Conservation (phyloP, 2,113 vertebrate genomes). For the Syrrhaptes paradoxus region DNA sequence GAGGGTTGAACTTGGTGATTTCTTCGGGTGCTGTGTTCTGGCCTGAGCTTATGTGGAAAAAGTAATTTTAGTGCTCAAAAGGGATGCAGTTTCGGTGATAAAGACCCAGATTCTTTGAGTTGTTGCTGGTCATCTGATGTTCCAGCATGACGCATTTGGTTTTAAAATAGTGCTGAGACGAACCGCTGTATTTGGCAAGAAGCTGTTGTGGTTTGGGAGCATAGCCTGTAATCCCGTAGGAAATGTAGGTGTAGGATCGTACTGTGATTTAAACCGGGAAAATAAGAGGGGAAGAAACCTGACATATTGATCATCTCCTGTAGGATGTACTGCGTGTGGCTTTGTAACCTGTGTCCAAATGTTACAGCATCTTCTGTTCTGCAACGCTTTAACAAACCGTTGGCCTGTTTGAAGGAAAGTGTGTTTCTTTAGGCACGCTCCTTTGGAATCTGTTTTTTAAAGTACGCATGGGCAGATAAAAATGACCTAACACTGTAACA, state of each 20-base stretch:
- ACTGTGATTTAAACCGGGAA: constrained; percentile 53
- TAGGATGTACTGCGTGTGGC: constrained; percentile 27
- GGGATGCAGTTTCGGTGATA: background rate
- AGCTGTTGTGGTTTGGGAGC: background rate
- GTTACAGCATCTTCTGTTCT: background rate
- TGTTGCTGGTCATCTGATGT: background rate
- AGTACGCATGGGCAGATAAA: rapidly evolving
- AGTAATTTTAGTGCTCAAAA: background rate
- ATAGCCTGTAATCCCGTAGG: background rate
- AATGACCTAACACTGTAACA: background rate
- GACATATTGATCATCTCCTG: constrained; percentile 32
- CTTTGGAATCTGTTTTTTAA: background rate
- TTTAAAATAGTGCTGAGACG: background rate
- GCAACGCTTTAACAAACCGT: background rate
- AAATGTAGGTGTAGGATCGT: background rate
- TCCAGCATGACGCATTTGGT: background rate
- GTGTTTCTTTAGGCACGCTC: background rate
- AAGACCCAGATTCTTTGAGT: background rate
- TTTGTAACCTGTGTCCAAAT: background rate
- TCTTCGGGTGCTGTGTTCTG: background rate
- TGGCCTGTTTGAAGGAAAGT: background rate
- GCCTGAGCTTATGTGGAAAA: background rate
- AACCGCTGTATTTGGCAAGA: background rate
- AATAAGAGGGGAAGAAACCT: constrained; percentile 28
- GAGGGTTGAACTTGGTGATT: background rate